Percentiles rank a stretch among this genome's conserved stretches.
phyloP scores from a whole-genome alignment of 1,140 invertebrate genomes.

The Drosophila tropicalis region DNA sequence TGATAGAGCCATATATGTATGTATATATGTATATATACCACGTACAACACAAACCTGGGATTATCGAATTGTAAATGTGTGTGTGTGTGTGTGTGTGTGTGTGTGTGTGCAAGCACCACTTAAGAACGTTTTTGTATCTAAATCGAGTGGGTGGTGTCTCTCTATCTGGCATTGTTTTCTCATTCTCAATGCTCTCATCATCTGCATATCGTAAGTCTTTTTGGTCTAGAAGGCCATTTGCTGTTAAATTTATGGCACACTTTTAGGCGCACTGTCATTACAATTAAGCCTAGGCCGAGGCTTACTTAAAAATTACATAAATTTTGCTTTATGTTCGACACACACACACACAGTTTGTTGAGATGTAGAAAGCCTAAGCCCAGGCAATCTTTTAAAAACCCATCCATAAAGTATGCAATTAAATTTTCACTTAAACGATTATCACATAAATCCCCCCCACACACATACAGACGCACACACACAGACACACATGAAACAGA shows the following conservation, averaged over 20 bases:
- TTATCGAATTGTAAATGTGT: constrained; percentile 42
- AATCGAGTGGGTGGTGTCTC: too few species aligned
- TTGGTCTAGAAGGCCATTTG: constrained; percentile 37
- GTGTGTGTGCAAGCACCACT: constrained; percentile 7
- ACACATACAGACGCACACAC: constrained; percentile 22
- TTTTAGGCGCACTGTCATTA: constrained; percentile 78
- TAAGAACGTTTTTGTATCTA: constrained; percentile 19
- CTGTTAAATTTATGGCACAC: constrained; percentile 68
- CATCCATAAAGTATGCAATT: constrained; percentile 83
- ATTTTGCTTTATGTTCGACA: constrained; percentile 71
- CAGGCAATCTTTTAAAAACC: constrained; percentile 69
- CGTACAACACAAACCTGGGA: constrained; percentile 19
- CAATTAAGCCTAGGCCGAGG: constrained; percentile 66
- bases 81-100: background rate
- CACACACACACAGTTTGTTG: background rate
- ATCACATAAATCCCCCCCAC: constrained; percentile 81
- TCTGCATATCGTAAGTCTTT: constrained; percentile 37
- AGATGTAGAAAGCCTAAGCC: constrained; percentile 41
- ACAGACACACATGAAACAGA: constrained; percentile 11
- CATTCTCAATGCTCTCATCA: constrained; percentile 3
- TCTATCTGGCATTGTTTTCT: background rate
- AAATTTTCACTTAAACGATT: constrained; percentile 83
- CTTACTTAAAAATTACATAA: constrained; percentile 81
- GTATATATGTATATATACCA: background rate
- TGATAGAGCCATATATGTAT: constrained; percentile 7